Evolutionary conservation across 2,797 vertebrate species (phyloP).

Genomic region (Notolabrus celidotus): DNA sequence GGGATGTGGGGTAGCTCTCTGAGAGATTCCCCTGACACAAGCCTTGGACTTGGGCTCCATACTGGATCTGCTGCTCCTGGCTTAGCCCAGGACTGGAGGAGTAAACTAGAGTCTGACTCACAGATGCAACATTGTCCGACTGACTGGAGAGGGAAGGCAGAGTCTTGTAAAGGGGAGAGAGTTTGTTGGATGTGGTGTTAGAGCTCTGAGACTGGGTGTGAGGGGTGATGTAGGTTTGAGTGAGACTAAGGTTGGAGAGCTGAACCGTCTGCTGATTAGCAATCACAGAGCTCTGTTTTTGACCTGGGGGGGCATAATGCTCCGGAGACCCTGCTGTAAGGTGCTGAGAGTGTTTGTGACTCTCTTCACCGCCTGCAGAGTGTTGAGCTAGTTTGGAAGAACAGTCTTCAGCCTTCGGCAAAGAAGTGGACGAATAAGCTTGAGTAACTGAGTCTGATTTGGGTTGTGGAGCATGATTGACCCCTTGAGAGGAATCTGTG

Average conservation of each 20-base stretch:
- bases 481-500: slow-evolving; percentile 89
- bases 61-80: slow-evolving; percentile 88
- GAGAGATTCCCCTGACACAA: slow-evolving; percentile 91
- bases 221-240: slow-evolving; percentile 89
- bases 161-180: slow-evolving; percentile 93
- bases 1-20: slow-evolving; percentile 91
- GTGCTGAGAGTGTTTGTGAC: slow-evolving; percentile 84
- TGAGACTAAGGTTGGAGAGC: slow-evolving; percentile 91
- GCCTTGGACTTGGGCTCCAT: slow-evolving; percentile 90
- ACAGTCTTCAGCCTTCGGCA: slow-evolving; percentile 89
- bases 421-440: slow-evolving; percentile 87
- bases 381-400: slow-evolving; percentile 88
- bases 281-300: slow-evolving; percentile 94
- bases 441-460: slow-evolving; percentile 88
- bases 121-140: slow-evolving; percentile 88
- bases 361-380: slow-evolving; percentile 85
- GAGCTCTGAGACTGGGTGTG: slow-evolving; percentile 91
- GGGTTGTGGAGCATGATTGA: slow-evolving; percentile 88
- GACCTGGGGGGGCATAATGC: slow-evolving; percentile 90
- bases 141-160: slow-evolving; percentile 90
- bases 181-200: slow-evolving; percentile 89
- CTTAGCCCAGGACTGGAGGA: slow-evolving; percentile 89
- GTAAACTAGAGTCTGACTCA: slow-evolving; percentile 90
- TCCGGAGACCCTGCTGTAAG: slow-evolving; percentile 84
- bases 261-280: slow-evolving; percentile 94